Conservation (phyloP, 2,888 invertebrate genomes). For the Athalia circularis region DNA sequence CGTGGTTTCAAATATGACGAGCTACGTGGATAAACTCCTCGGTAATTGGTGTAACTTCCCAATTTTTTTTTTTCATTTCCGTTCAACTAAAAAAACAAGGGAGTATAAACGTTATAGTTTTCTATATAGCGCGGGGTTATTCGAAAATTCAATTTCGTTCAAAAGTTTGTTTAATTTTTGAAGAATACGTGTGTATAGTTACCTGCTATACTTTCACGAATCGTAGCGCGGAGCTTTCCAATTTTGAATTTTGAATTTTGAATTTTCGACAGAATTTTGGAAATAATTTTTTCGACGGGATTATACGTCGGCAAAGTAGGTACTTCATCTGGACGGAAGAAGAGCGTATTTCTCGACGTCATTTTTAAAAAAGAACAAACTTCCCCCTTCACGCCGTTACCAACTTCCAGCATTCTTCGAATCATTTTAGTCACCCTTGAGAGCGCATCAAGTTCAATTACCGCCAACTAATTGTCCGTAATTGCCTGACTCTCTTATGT, state of each 20-base stretch:
- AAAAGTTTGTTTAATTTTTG: no score
- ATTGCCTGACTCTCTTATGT: conserved; percentile 5
- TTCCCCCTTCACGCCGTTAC: background rate
- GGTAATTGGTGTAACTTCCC: no score
- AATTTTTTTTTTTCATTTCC: background rate
- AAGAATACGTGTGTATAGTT: no score
- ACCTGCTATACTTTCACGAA: no score
- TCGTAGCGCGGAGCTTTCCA: no score
- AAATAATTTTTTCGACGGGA: background rate
- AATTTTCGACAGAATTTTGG: no score
- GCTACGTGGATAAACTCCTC: background rate
- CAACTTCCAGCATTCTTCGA: background rate
- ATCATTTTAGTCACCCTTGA: conserved; percentile 3
- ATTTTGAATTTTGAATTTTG: no score
- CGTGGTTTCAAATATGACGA: background rate
- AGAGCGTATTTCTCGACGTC: no score
- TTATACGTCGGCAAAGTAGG: background rate
- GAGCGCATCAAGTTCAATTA: background rate
- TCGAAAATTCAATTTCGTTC: no score
- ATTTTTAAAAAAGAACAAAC: background rate
- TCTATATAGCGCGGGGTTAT: no score
- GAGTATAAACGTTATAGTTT: no score
- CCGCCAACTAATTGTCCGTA: conserved; percentile 27
- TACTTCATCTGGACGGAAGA: no score
- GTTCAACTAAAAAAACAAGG: background rate